Evolutionary conservation across 2,113 vertebrate genomes (phyloP).

Genomic region (Clinocottus analis): DNA sequence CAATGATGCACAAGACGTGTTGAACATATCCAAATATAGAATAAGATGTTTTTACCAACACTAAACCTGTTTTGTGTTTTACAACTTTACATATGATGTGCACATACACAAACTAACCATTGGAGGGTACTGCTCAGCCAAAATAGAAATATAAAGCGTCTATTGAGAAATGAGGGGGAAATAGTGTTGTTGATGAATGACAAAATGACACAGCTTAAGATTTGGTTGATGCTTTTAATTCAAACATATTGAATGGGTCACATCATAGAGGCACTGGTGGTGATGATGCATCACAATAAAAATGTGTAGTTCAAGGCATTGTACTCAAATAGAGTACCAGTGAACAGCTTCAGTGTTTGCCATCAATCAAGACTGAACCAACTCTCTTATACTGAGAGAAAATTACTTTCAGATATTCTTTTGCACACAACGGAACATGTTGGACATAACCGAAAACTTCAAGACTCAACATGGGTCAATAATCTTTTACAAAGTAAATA

Average conservation of each 20-base stretch:
- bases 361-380: not conserved
- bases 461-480: constrained; percentile 41
- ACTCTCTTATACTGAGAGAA: constrained; percentile 1
- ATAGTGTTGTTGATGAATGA: not conserved
- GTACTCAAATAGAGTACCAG: constrained; percentile 30
- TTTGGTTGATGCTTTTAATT: constrained; percentile 45
- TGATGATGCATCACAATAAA: constrained; percentile 55
- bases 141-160: not conserved
- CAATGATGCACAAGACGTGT: not conserved
- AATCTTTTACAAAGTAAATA: constrained; percentile 27
- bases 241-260: constrained; percentile 17
- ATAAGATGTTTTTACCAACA: not conserved
- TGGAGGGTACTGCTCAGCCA: not conserved
- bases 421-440: constrained; percentile 5
- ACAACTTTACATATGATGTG: not conserved
- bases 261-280: constrained; percentile 1
- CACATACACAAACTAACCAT: not conserved
- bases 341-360: constrained; percentile 15
- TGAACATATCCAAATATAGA: not conserved
- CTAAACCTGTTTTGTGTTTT: not conserved
- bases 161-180: not conserved
- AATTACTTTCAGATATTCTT: not conserved
- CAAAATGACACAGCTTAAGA: not conserved
- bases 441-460: not conserved
- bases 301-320: constrained; percentile 6